Percentiles rank a stretch among this genome's conserved stretches.
These are phyloP conservation scores for Pachyuromys duprasi DNA, from an alignment of 2,797 vertebrate species.

Conservation along the genomic window DNA sequence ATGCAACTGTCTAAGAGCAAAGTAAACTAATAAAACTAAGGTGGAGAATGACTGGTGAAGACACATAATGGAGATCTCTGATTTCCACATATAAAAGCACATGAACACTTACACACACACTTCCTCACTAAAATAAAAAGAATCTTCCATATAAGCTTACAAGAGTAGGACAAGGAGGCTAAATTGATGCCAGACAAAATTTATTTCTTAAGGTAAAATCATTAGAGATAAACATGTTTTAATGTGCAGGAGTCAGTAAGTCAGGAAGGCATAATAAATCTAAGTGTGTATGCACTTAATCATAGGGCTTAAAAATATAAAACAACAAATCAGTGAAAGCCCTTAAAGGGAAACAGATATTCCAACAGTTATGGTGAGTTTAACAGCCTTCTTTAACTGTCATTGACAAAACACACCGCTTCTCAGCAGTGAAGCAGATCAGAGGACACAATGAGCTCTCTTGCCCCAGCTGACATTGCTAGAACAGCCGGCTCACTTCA, in stretches of 20 bases:
- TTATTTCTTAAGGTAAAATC: not conserved
- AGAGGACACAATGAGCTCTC: not conserved
- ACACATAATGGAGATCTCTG: not conserved
- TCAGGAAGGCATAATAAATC: not conserved
- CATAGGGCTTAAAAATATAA: not conserved
- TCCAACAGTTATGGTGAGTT: not conserved
- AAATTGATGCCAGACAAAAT: not conserved
- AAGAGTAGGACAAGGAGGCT: not conserved
- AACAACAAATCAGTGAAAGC: not conserved
- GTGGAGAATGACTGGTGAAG: not conserved
- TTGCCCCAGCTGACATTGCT: not conserved
- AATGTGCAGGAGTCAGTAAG: not conserved
- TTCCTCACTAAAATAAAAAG: not conserved
- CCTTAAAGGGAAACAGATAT: not conserved
- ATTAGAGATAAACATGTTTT: not conserved
- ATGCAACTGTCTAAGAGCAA: not conserved
- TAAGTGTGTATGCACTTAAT: not conserved
- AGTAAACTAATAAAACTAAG: not conserved
- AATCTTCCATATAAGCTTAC: not conserved
- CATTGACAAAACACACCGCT: not conserved
- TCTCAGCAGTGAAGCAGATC: not conserved
- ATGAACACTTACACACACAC: not conserved
- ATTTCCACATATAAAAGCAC: not conserved
- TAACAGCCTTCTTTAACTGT: not conserved
- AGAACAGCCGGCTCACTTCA: not conserved